These are phyloP conservation scores for Forbesichthys papilliferus DNA, from an alignment of 2,113 vertebrate genomes.

Conservation along the genomic window DNA sequence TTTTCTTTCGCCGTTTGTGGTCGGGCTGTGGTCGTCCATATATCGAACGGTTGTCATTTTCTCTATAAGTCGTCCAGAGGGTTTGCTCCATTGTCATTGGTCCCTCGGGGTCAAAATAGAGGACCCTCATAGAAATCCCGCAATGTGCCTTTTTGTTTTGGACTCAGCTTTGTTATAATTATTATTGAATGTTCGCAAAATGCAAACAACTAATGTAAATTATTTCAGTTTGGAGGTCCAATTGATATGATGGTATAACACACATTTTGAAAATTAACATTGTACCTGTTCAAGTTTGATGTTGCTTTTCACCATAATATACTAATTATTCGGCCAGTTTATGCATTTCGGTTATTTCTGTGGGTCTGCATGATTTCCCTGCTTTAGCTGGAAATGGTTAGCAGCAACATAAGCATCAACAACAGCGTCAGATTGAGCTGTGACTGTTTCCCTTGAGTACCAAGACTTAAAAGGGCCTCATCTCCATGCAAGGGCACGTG, in stretches of 20 bases:
- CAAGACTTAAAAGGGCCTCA: slow-evolving; percentile 16
- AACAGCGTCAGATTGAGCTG: background rate
- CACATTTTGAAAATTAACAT: no score
- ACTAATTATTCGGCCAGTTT: no score
- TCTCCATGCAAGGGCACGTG: slow-evolving; percentile 5
- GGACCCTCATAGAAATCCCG: slow-evolving; percentile 47
- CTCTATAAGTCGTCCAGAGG: slow-evolving; percentile 37
- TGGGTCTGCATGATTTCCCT: no score
- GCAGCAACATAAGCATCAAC: no score
- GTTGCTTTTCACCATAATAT: no score
- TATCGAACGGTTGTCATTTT: slow-evolving; percentile 56
- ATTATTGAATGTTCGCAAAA: no score
- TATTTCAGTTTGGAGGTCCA: no score
- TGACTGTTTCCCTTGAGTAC: slow-evolving; percentile 13
- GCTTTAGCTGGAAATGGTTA: no score
- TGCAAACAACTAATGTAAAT: no score
- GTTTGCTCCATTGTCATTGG: slow-evolving; percentile 43
- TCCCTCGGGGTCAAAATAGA: slow-evolving; percentile 59
- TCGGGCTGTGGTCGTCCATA: slow-evolving; percentile 30
- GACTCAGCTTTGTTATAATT: slow-evolving; percentile 14
- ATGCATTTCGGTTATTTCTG: no score
- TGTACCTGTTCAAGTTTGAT: no score
- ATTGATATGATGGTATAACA: no score
- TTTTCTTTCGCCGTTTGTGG: slow-evolving; percentile 21
- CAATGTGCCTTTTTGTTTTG: slow-evolving; percentile 38